Base-by-base conservation (phyloP, 2,113 vertebrate genomes). In the Barbus barbus region DNA sequence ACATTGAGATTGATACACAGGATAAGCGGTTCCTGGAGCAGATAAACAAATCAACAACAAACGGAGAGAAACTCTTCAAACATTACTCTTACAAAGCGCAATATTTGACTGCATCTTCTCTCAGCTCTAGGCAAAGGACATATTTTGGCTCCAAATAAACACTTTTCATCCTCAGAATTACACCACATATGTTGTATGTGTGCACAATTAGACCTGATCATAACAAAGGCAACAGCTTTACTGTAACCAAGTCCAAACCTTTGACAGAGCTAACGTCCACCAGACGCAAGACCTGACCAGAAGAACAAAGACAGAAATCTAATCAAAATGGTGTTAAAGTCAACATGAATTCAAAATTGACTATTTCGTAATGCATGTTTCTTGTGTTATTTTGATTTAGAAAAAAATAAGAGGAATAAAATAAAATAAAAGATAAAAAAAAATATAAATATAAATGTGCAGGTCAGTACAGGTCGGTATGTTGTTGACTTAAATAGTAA, bases 61-160 rank as follows among this genome's bases (percentile, higher is more conserved):
- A 72, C 36, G 14, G 67, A 72, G n/a, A 38, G 69, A 24, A 72
- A 72, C 36, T 72, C 36, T 44, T 69, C 65, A 69, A 67, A 36
- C 31, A 67, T 67, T 41, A n/a, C 9, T 1, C 20, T n/a, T 24
- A 41, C 12, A n/a, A 72, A 44, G 28, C 31, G 13, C 51, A 26
- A 72, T 78, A 58, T 46, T 61, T 36, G 72, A 72, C 77, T 56
- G 16, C 5, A 22, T 46, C 69, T 78, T 16, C 61, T 20, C 14
- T 65, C 61, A 33, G 61, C 28, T 33, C 28, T 33, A 33, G 31
- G 28, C 63, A 67, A 3, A 7, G 61, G 61, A 65, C 61, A 65
- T 53, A 31, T 26, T 31, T 18, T 73, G 63, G 65, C n/a, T 73
- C 38, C 72, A 78, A 84, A 85, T 74, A 63, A 86, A 75, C 20